Conservation (phyloP, 2,113 vertebrate species). For the Sinocyclocheilus anshuiensis region DNA sequence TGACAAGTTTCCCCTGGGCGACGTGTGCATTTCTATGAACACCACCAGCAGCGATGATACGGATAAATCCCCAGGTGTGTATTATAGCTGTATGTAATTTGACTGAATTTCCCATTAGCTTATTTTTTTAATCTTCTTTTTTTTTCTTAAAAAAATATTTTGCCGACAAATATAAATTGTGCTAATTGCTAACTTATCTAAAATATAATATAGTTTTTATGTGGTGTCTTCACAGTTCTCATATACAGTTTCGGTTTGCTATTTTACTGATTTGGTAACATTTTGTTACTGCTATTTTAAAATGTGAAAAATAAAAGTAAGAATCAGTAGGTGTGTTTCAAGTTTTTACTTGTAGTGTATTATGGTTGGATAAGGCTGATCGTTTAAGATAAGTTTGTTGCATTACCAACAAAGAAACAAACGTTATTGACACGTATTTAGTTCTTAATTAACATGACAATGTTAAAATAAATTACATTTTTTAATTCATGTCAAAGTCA, state of each 20-base stretch:
- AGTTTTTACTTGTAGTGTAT: background rate
- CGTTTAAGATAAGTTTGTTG: background rate
- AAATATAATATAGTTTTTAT: background rate
- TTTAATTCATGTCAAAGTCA: background rate
- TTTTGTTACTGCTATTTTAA: background rate
- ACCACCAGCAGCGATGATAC: slow-evolving; percentile 82
- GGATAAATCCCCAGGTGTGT: slow-evolving; percentile 54
- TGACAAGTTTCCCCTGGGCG: slow-evolving; percentile 89
- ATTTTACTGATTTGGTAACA: background rate
- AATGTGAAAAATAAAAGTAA: background rate
- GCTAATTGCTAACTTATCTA: background rate
- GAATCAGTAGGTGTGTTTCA: background rate
- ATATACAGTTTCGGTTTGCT: too few species aligned
- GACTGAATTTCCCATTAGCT: background rate
- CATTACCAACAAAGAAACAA: background rate
- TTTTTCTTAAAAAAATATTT: background rate
- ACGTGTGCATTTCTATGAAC: slow-evolving; percentile 85
- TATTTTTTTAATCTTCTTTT: background rate
- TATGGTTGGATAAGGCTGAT: background rate
- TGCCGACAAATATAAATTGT: background rate
- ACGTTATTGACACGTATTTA: background rate
- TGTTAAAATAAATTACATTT: background rate
- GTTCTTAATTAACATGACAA: background rate
- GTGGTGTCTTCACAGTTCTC: background rate
- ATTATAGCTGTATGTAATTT: background rate